phyloP scores from a whole-genome alignment of 2,113 vertebrate species.

The Pampusana beccarii region DNA sequence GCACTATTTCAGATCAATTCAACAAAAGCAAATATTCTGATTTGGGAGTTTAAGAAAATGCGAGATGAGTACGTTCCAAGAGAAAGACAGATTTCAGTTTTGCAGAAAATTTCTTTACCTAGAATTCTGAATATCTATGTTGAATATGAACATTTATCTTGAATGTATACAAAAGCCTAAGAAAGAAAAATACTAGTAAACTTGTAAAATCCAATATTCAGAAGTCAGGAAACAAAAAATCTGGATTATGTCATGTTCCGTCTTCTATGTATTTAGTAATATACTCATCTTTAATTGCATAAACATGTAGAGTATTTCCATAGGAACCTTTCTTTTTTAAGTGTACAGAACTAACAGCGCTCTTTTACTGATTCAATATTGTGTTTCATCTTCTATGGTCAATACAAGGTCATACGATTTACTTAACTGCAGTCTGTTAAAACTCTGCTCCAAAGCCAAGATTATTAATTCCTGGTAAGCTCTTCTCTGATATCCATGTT shows the following conservation, averaged over 20 bases:
- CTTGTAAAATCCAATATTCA: background rate
- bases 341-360: background rate
- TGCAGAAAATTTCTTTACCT: background rate
- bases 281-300: background rate
- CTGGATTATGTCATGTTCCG: background rate
- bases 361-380: background rate
- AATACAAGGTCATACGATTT: background rate
- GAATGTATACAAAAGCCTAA: background rate
- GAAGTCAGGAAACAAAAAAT: background rate
- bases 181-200: background rate
- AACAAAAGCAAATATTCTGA: background rate
- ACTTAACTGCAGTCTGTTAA: background rate
- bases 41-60: background rate
- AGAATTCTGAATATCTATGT: background rate
- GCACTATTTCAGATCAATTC: background rate
- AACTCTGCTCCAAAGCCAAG: background rate
- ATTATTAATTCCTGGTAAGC: background rate
- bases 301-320: background rate
- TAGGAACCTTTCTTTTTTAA: background rate
- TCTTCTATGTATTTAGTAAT: background rate
- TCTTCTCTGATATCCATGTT: background rate
- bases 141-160: background rate
- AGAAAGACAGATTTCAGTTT: background rate
- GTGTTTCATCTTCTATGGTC: background rate
- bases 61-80: background rate